These are phyloP conservation scores for Corvus moneduloides DNA, from an alignment of 2,113 vertebrate genomes.

Conservation along the genomic window DNA sequence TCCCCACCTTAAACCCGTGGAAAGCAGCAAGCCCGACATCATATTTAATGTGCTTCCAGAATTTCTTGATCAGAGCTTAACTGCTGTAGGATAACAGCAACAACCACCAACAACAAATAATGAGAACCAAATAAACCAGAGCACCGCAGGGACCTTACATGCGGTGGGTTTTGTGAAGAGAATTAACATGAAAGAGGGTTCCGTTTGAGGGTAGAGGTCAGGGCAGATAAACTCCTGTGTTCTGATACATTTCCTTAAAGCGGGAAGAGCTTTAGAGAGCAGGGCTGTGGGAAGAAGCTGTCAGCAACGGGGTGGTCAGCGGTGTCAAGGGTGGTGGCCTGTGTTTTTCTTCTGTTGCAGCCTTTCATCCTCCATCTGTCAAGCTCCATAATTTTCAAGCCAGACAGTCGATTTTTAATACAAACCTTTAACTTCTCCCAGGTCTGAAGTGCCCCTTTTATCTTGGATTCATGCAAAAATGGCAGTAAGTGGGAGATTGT, in stretches of 20 bases:
- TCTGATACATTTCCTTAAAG: slow-evolving; percentile 76
- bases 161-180: slow-evolving; percentile 73
- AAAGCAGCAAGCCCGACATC: background rate
- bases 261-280: slow-evolving; percentile 64
- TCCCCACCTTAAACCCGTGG: background rate
- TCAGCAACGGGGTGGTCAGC: slow-evolving; percentile 56
- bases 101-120: slow-evolving; percentile 25
- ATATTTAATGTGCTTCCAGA: background rate
- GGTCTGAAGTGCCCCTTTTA: background rate
- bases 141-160: slow-evolving; percentile 67
- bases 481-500: background rate
- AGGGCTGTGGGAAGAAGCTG: slow-evolving; percentile 74
- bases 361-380: slow-evolving; percentile 72
- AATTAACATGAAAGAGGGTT: slow-evolving; percentile 79
- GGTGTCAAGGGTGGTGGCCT: slow-evolving; percentile 69
- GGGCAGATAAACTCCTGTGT: slow-evolving; percentile 78
- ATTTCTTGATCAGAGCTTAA: slow-evolving; percentile 27
- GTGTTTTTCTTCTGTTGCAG: slow-evolving; percentile 67
- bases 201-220: slow-evolving; percentile 71
- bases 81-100: slow-evolving; percentile 25
- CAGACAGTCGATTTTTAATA: slow-evolving; percentile 61
- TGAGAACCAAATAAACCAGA: slow-evolving; percentile 65
- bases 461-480: background rate
- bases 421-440: slow-evolving; percentile 40
- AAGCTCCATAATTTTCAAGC: slow-evolving; percentile 66